These are phyloP conservation scores for Galeruca laticollis DNA, from an alignment of 2,888 invertebrate species.

Conservation along the genomic window DNA sequence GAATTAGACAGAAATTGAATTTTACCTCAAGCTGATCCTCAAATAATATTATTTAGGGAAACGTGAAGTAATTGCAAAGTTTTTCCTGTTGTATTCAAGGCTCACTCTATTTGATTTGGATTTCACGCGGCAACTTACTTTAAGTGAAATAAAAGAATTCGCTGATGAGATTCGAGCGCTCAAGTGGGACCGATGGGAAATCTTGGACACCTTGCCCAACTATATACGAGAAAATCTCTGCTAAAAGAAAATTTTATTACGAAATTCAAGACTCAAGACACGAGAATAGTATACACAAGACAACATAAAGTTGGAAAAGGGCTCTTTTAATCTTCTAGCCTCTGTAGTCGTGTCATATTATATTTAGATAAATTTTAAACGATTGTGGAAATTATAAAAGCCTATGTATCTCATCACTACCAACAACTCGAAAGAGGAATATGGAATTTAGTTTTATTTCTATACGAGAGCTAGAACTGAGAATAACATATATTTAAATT, in stretches of 20 bases:
- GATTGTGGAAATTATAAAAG: too few relatives aligned
- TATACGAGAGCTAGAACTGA: too few relatives aligned
- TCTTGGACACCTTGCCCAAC: conserved; percentile 33
- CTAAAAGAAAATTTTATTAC: conserved; percentile 38
- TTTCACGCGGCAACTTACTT: conserved; percentile 1
- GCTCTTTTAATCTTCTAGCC: conserved; percentile 5
- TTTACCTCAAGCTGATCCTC: neutral
- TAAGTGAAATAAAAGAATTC: conserved; percentile 22
- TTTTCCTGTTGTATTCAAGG: conserved; percentile 8
- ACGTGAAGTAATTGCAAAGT: conserved; percentile 8
- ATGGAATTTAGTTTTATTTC: too few relatives aligned
- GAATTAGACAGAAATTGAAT: neutral
- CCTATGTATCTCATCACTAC: too few relatives aligned
- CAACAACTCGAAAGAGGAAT: too few relatives aligned
- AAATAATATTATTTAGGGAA: neutral
- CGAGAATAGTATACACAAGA: conserved; percentile 26
- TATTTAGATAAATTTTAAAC: neutral
- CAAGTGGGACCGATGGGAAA: conserved; percentile 39
- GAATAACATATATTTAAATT: too few relatives aligned
- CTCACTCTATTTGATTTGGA: conserved; percentile 10
- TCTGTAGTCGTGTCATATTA: neutral
- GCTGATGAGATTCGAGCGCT: conserved; percentile 23
- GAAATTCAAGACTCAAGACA: conserved; percentile 28
- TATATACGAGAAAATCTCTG: conserved; percentile 37
- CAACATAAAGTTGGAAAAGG: conserved; percentile 18